Evolutionary conservation across 30 jellyfish, hydroid and myxozoan species (phyloP).

Genomic region (Aurelia coerulea): DNA sequence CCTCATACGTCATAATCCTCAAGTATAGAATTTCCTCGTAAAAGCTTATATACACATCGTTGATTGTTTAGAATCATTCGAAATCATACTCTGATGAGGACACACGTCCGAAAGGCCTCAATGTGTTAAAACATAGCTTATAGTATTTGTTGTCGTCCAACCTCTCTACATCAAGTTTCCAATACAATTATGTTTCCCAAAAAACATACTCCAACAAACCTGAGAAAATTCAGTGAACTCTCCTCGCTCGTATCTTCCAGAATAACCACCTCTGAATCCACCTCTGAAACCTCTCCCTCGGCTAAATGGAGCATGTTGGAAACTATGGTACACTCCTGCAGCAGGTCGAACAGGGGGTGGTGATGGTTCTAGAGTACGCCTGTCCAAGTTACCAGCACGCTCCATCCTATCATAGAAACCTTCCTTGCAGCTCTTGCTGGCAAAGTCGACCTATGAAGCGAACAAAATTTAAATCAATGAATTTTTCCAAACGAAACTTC

Average conservation of each 20-base stretch:
- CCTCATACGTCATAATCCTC: too few species aligned
- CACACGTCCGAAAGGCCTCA: too few species aligned
- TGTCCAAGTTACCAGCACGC: slow-evolving; percentile 85
- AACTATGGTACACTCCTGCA: slow-evolving; percentile 38
- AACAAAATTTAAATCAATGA: too few species aligned
- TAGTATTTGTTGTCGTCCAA: too few species aligned
- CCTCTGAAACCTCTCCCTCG: slow-evolving; percentile 64
- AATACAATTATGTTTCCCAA: too few species aligned
- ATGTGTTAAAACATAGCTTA: too few species aligned
- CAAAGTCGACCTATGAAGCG: slow-evolving; percentile 85
- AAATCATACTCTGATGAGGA: too few species aligned
- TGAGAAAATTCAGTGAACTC: slow-evolving; percentile 48
- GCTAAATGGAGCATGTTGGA: slow-evolving; percentile 46
- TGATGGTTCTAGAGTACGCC: slow-evolving; percentile 93
- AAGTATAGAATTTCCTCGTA: too few species aligned
- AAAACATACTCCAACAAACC: slow-evolving; percentile 7
- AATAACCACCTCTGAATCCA: slow-evolving; percentile 46
- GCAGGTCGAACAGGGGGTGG: slow-evolving; percentile 91
- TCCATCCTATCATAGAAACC: slow-evolving; percentile 96
- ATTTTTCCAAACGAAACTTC: too few species aligned
- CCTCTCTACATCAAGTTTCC: too few species aligned
- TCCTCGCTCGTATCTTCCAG: slow-evolving; percentile 57
- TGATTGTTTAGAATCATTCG: too few species aligned
- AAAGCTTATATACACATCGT: too few species aligned
- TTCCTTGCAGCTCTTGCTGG: slow-evolving; percentile 97